phyloP scores from a whole-genome alignment of 2,113 vertebrate genomes.

The Leucoraja erinaceus region DNA sequence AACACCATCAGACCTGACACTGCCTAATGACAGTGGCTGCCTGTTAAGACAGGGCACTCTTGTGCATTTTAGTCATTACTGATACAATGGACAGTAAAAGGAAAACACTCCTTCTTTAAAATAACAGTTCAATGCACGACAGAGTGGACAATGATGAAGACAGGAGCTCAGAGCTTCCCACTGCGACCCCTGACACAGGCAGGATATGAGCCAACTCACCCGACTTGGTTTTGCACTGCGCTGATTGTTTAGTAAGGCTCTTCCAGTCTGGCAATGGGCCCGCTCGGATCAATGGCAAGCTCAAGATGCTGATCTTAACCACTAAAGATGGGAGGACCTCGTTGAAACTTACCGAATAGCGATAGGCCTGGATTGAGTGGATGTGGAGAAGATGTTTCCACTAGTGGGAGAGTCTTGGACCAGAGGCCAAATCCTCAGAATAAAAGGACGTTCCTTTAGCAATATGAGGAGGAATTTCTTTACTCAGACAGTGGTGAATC shows the following conservation, averaged over 20 bases:
- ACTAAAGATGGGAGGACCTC: not conserved
- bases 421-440: too few relatives aligned
- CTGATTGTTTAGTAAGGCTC: not conserved
- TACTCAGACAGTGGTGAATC: too few relatives aligned
- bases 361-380: too few relatives aligned
- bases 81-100: constrained; percentile 12
- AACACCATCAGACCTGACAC: not conserved
- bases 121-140: constrained; percentile 5
- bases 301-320: not conserved
- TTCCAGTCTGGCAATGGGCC: not conserved
- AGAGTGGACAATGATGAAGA: not conserved
- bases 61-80: not conserved
- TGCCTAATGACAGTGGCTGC: not conserved
- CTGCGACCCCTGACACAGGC: not conserved
- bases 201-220: not conserved
- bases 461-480: too few relatives aligned
- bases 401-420: too few relatives aligned
- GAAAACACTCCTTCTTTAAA: not conserved
- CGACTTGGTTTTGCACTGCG: not conserved
- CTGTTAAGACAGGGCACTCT: not conserved
- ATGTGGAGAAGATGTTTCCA: too few relatives aligned
- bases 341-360: too few relatives aligned
- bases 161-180: not conserved
- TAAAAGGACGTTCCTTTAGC: too few relatives aligned
- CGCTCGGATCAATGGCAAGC: not conserved